These are phyloP conservation scores for Poeciliopsis turrubarensis DNA, from an alignment of 2,113 vertebrate species.

Conservation along the genomic window DNA sequence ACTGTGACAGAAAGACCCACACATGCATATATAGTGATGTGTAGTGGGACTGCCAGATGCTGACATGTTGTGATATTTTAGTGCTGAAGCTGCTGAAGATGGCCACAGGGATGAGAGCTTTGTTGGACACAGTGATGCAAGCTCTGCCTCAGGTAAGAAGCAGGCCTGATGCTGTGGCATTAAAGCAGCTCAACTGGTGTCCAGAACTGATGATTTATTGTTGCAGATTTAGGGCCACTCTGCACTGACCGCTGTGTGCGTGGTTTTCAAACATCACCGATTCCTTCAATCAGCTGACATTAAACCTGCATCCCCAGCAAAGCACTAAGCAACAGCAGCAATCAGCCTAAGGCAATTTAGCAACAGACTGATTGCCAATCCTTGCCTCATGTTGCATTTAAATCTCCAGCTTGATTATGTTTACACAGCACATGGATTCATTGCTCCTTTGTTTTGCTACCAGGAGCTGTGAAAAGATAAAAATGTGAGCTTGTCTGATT, in stretches of 20 bases:
- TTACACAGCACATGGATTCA: slow-evolving; percentile 14
- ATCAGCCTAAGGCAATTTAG: slow-evolving; percentile 11
- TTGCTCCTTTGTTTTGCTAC: slow-evolving; percentile 21
- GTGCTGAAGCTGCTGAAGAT: slow-evolving; percentile 97
- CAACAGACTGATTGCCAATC: slow-evolving; percentile 14
- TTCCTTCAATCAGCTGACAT: slow-evolving; percentile 15
- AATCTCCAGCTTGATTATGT: slow-evolving; percentile 7
- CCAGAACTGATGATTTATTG: slow-evolving; percentile 47
- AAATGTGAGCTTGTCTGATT: slow-evolving; percentile 12
- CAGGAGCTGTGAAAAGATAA: slow-evolving; percentile 18
- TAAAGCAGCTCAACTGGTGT: slow-evolving; percentile 24
- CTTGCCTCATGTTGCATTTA: slow-evolving; percentile 8
- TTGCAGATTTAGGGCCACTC: slow-evolving; percentile 18
- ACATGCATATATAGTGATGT: slow-evolving; percentile 1
- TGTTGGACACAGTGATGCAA: slow-evolving; percentile 96
- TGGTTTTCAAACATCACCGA: slow-evolving; percentile 24
- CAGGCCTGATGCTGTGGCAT: slow-evolving; percentile 8
- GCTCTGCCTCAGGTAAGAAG: slow-evolving; percentile 92
- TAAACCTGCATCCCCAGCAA: slow-evolving; percentile 15
- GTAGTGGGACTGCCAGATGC: slow-evolving; percentile 32
- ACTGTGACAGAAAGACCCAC: slow-evolving; percentile 10
- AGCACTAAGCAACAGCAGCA: background rate
- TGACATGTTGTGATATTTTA: slow-evolving; percentile 63
- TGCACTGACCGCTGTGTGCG: slow-evolving; percentile 12
- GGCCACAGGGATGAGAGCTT: slow-evolving; percentile 95